Base-by-base conservation (phyloP, 2,888 invertebrate genomes). In the Zeuzera pyrina region DNA sequence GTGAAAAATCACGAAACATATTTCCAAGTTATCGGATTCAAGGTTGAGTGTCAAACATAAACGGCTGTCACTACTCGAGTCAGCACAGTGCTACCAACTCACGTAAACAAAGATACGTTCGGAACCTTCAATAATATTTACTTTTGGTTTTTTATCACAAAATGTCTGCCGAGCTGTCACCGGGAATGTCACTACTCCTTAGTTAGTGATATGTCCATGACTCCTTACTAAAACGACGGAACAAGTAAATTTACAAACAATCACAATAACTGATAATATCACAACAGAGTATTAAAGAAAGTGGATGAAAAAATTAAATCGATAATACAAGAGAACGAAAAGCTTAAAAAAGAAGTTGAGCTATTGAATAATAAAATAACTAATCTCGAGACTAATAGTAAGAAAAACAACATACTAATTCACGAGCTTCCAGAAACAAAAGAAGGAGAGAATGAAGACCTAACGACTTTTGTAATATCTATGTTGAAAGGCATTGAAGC, bases 271-370 rank as follows among this genome's bases (percentile, higher is more conserved):
- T 2, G 36, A 43, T 34, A 41, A 38, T 15, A 32, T 41, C 2
- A 43, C 36, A 13, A 23, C 36, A 2, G 30, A 14, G 22, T 41
- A 2, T 14, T 41, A 26, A 29, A 34, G 21, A 34, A 36, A 28
- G 35, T 41, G 3, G 38, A 41, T 3, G 38, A 38, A 29, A 41
- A 41, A 35, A 6, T 43, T 12, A 10, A 38, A 36, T 34, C 32
- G 8, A 24, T 41, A 10, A 30, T 36, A 6, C 25, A 38, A 19
- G 41, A 36, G 31, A 38, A 38, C 15, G 12, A 32, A 40, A 37
- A 37, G 19, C 22, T 37, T 5, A 40, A 40, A 37, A 21, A n/a
- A 8, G 35, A 38, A 29, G 24, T 41, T 1, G 28, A 31, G 15
- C 25, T 30, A 29, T 19, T 38, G 6, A 38, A 34, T 12, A 29